These are phyloP conservation scores for Philopotamus ludificatus DNA, from an alignment of 1,140 invertebrate species.

Conservation along the genomic window DNA sequence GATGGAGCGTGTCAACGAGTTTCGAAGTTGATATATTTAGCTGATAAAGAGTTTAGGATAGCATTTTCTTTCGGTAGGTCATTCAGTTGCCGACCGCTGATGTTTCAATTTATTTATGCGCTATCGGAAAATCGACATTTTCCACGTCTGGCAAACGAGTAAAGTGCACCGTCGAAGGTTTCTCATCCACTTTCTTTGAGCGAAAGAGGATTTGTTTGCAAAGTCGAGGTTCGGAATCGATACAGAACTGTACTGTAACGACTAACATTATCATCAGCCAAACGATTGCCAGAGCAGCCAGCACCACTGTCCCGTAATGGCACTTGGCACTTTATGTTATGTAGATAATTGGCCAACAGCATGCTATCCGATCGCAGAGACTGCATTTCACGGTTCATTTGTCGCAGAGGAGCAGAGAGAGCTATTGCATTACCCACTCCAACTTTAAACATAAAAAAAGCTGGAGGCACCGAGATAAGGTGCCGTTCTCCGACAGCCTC, in stretches of 20 bases:
- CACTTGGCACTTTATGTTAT: conserved; percentile 1
- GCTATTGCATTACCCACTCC: neutral
- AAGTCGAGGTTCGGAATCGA: neutral
- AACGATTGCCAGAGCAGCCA: neutral
- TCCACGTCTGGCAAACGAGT: too few relatives aligned
- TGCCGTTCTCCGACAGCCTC: neutral
- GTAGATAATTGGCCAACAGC: conserved; percentile 1
- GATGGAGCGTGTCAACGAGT: too few relatives aligned
- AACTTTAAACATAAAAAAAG: neutral
- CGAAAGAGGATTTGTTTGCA: too few relatives aligned
- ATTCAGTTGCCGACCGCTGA: too few relatives aligned
- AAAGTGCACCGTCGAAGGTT: neutral
- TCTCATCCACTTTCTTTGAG: too few relatives aligned
- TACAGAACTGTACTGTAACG: neutral
- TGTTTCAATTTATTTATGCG: too few relatives aligned
- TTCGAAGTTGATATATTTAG: too few relatives aligned
- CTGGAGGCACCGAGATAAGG: neutral
- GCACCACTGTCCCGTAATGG: neutral
- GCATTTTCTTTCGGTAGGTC: too few relatives aligned
- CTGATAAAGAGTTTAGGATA: too few relatives aligned
- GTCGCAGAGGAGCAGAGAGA: neutral
- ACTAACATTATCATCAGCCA: neutral
- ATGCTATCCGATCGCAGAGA: neutral
- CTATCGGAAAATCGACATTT: too few relatives aligned
- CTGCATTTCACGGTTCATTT: conserved; percentile 8